A percentile compares a stretch with the other conserved stretches of the same genome.
Conservation (phyloP, 2,888 invertebrate species). For the Drosophila subquinaria region DNA sequence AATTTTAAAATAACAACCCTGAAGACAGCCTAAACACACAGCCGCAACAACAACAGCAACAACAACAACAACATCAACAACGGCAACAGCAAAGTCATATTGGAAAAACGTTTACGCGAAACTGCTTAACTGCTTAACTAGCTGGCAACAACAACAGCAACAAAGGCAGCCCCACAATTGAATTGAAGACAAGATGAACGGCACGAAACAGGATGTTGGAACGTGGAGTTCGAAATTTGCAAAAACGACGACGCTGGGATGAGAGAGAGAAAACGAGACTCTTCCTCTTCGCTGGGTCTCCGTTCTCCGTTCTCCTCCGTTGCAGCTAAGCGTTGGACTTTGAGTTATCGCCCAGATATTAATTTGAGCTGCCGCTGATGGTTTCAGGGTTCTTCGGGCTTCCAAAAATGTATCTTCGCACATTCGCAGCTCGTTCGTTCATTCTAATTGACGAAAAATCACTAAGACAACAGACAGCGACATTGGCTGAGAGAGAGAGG, state of each 20-base stretch:
- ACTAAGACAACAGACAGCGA: conserved; percentile 54
- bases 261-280: conserved; percentile 3
- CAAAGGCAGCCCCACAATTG: conserved; percentile 70
- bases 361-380: conserved; percentile 80
- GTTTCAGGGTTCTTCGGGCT: conserved; percentile 54
- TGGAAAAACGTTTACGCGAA: conserved; percentile 80
- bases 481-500: conserved; percentile 7
- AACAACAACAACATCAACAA: conserved; percentile 33
- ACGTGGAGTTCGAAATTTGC: conserved; percentile 76
- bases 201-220: conserved; percentile 80
- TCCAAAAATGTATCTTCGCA: conserved; percentile 73
- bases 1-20: conserved; percentile 81
- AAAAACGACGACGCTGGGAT: conserved; percentile 55
- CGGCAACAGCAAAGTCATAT: conserved; percentile 63
- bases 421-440: conserved; percentile 76
- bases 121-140: conserved; percentile 81
- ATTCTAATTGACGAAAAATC: conserved; percentile 79
- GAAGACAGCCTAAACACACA: conserved; percentile 79
- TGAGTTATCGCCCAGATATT: conserved; percentile 80
- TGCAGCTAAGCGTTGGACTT: conserved; percentile 51
- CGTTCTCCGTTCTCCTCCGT: neutral
- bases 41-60: conserved; percentile 45
- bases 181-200: conserved; percentile 77
- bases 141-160: conserved; percentile 69
- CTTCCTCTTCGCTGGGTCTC: neutral